phyloP scores from a whole-genome alignment of 2,888 invertebrate species.

The Limnephilus marmoratus region DNA sequence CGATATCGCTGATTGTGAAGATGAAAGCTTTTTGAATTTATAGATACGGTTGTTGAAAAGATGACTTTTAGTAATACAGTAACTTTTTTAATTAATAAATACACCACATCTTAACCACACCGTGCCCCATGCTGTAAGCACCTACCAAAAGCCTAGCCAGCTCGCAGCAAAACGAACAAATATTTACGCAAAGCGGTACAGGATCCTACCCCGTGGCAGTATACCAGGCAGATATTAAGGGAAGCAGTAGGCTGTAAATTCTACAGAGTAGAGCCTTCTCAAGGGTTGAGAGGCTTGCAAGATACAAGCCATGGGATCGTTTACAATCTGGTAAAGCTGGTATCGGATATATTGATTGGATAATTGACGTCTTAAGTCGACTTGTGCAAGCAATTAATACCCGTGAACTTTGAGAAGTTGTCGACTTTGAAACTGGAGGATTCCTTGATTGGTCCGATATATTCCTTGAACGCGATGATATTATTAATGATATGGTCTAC shows the following conservation, averaged over 20 bases:
- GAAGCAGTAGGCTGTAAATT: background rate
- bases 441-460: no score
- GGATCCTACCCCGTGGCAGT: background rate
- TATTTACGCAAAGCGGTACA: slow-evolving; percentile 36
- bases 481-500: no score
- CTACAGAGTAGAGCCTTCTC: background rate
- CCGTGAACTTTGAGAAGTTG: background rate
- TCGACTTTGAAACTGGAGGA: background rate
- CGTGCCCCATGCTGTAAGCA: background rate
- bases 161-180: slow-evolving; percentile 46
- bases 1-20: no score
- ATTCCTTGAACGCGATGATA: no score
- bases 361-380: background rate
- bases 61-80: no score
- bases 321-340: background rate
- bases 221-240: background rate
- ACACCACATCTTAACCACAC: background rate
- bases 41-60: no score
- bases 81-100: background rate
- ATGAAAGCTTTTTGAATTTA: no score
- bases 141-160: slow-evolving; percentile 34
- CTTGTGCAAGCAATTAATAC: background rate
- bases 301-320: background rate
- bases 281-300: background rate
- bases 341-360: background rate